phyloP scores from a whole-genome alignment of 2,113 vertebrate genomes.

The Xiphophorus hellerii region DNA sequence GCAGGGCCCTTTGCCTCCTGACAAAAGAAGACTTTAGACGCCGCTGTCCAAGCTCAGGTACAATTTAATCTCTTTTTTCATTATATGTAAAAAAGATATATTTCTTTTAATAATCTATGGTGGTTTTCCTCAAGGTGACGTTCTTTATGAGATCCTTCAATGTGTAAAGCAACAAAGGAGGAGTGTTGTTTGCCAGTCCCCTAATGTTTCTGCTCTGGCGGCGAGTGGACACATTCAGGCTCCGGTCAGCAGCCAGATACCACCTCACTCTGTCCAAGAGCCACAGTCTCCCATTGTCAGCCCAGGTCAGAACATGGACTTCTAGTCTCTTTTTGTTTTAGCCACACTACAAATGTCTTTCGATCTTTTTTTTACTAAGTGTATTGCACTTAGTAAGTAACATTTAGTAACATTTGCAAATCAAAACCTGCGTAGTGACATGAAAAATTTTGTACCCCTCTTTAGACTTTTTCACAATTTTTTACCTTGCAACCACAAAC shows the following conservation, averaged over 20 bases:
- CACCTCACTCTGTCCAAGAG: background rate
- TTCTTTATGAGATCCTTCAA: constrained; percentile 91
- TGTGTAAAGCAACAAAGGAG: constrained; percentile 87
- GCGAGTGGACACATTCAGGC: constrained; percentile 32
- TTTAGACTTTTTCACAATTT: background rate
- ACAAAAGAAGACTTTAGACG: constrained; percentile 93
- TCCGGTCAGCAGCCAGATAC: constrained; percentile 51
- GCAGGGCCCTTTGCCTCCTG: constrained; percentile 90
- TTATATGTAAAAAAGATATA: background rate
- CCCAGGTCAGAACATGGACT: constrained; percentile 30
- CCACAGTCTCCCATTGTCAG: constrained; percentile 15
- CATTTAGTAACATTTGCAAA: background rate
- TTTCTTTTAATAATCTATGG: background rate
- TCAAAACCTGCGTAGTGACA: background rate
- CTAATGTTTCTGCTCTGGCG: background rate
- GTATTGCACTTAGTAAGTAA: no score
- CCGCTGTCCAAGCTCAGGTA: constrained; percentile 90
- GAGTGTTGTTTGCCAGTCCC: constrained; percentile 63
- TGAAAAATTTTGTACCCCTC: background rate
- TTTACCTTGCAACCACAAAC: background rate
- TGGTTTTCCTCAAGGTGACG: constrained; percentile 82
- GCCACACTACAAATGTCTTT: background rate
- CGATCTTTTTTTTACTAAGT: background rate
- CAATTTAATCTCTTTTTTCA: background rate
- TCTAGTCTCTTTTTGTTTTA: background rate